Conservation (phyloP, 2,113 vertebrate genomes). For the Stomatorhinus ivindoensis region DNA sequence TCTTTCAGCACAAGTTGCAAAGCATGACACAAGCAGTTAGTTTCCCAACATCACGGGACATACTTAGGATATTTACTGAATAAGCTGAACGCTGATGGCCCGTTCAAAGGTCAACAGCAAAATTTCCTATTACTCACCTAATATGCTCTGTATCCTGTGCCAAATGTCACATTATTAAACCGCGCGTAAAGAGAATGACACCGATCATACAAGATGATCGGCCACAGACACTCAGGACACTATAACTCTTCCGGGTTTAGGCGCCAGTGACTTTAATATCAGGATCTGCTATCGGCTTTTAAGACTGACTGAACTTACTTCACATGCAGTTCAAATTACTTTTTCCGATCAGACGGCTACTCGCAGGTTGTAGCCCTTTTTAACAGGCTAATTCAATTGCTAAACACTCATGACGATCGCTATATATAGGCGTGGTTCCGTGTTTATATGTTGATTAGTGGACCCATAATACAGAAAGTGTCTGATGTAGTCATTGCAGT, state of each 20-base stretch:
- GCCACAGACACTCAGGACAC: background rate
- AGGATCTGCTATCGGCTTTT: background rate
- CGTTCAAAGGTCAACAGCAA: background rate
- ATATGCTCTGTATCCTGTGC: background rate
- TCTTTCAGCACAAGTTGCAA: conserved; percentile 34
- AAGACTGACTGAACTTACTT: background rate
- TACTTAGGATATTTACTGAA: background rate
- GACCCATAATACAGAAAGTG: background rate
- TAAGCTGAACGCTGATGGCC: background rate
- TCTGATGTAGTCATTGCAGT: background rate
- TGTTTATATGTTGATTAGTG: background rate
- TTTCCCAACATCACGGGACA: background rate
- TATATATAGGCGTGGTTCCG: background rate
- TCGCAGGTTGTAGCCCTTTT: background rate
- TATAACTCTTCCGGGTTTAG: background rate
- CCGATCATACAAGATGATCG: background rate
- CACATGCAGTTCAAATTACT: background rate
- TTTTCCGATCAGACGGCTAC: background rate
- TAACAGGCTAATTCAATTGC: background rate
- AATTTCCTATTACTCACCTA: background rate
- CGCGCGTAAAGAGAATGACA: background rate
- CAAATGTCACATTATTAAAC: background rate
- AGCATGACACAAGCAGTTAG: conserved; percentile 12
- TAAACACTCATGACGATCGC: background rate
- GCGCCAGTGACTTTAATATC: background rate